Base-by-base conservation (phyloP, 2,888 invertebrate genomes). In the Homarus gammarus region DNA sequence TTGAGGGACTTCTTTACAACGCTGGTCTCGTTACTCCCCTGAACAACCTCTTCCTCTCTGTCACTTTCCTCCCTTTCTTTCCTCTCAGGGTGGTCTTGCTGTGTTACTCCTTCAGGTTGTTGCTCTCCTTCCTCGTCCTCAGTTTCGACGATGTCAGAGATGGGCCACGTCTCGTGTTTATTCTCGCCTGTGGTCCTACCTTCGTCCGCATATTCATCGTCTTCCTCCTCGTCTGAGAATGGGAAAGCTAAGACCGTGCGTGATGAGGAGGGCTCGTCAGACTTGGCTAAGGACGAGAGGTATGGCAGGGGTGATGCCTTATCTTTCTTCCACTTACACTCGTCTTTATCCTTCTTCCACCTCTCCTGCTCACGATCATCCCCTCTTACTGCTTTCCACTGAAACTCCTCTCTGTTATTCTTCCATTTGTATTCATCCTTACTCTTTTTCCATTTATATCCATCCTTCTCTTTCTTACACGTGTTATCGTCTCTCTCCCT, bases 91-190 rank as follows among this genome's bases (percentile, higher is more conserved):
- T 5, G 44, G 44, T 44, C 44, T 44, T 12, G 44, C 44, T 8
- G 44, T 5, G 44, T 44, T 12, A 12, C 12, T 12, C 44, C 44
- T 12, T 44, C 44, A 12, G 44, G 44, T 31, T 33, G 68, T 5
- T n/a, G 40, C 56, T 73, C 87, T 22, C 83, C 89, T 38, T 89
- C 84, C 78, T 89, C 89, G 70, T 89, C 89, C 79, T 89, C 89
- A 5, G 84, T 89, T 31, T 89, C 89, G 22, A 89, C 89, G 70
- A 89, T 89, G 72, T 89, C 89, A 8, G 89, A 89, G 22, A 89
- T 89, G 15, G 83, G 89, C 88, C 88, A 88, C 44, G 68, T 51
- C 77, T 83, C 83, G 33, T 77, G 83, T 31, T 61, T 51, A 51
- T 68, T 51, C 68, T 68, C 79, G 27, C 56, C 78, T n/a, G 40